Conservation (phyloP, 2,113 vertebrate genomes). For the Cardinalis cardinalis region DNA sequence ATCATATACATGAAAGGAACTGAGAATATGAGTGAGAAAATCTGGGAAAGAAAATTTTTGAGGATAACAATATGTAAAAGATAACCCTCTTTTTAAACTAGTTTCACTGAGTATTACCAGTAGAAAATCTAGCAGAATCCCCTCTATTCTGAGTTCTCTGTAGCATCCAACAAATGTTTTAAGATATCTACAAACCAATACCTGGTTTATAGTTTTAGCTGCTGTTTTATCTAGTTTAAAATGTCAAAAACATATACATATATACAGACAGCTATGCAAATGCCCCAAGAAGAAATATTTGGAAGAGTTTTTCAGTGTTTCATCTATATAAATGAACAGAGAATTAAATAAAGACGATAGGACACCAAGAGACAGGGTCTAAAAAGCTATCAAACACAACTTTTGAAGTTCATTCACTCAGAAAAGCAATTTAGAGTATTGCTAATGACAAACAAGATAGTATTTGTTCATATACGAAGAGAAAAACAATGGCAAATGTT, state of each 20-base stretch:
- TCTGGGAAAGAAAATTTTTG: not conserved
- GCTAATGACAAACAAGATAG: not conserved
- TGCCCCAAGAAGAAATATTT: not conserved
- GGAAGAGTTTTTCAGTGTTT: not conserved
- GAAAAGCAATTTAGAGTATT: not conserved
- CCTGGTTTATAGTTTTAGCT: not conserved
- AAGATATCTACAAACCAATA: not conserved
- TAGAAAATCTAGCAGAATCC: not conserved
- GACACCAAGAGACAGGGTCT: not conserved
- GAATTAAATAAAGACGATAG: not conserved
- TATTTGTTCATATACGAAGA: not conserved
- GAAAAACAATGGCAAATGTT: not conserved
- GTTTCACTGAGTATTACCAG: not conserved
- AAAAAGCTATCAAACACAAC: not conserved
- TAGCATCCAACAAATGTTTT: not conserved
- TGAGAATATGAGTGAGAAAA: not conserved
- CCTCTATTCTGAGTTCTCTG: not conserved
- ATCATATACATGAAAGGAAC: not conserved
- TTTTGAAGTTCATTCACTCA: not conserved
- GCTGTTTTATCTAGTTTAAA: not conserved
- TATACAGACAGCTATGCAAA: rapidly evolving
- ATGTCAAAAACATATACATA: not conserved
- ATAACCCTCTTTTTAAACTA: not conserved
- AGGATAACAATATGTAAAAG: not conserved
- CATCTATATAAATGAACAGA: not conserved